Percentiles rank a stretch among this genome's conserved stretches.
phyloP scores from a whole-genome alignment of 2,797 vertebrate species.

The Sebastes baramenuke region DNA sequence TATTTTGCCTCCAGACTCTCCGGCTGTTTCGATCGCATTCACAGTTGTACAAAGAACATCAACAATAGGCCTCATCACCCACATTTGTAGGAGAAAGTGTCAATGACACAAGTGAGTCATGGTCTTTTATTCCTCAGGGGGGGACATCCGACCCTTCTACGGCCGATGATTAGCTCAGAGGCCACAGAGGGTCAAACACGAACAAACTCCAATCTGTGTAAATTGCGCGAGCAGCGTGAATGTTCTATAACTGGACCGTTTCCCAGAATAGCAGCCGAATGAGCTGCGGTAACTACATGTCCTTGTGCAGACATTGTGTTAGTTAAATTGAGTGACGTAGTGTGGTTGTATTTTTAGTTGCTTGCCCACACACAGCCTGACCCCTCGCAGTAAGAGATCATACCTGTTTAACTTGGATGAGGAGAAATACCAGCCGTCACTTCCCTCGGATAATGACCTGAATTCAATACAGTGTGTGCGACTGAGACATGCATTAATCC shows the following conservation, averaged over 20 bases:
- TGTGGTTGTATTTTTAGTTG: background rate
- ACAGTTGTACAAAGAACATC: background rate
- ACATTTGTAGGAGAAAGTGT: background rate
- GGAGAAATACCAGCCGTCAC: background rate
- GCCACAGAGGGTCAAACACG: background rate
- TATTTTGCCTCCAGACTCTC: background rate
- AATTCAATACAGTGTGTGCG: background rate
- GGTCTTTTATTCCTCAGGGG: background rate
- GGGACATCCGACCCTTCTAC: background rate
- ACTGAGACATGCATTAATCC: slow-evolving; percentile 4
- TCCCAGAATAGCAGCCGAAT: background rate
- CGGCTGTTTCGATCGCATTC: background rate
- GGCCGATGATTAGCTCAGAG: background rate
- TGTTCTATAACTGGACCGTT: background rate
- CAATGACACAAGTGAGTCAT: background rate
- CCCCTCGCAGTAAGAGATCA: background rate
- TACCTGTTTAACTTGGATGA: background rate
- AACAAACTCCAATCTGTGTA: slow-evolving; percentile 6
- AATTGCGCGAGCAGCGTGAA: background rate
- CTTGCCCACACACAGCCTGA: background rate
- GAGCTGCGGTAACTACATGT: background rate
- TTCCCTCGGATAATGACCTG: background rate
- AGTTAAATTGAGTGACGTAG: background rate
- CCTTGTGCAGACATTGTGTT: background rate
- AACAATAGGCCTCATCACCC: background rate